Evolutionary conservation across 2,888 invertebrate species (phyloP), one percentile per base, ranked within the genome.

Genomic region (Sarcophaga caerulescens): DNA sequence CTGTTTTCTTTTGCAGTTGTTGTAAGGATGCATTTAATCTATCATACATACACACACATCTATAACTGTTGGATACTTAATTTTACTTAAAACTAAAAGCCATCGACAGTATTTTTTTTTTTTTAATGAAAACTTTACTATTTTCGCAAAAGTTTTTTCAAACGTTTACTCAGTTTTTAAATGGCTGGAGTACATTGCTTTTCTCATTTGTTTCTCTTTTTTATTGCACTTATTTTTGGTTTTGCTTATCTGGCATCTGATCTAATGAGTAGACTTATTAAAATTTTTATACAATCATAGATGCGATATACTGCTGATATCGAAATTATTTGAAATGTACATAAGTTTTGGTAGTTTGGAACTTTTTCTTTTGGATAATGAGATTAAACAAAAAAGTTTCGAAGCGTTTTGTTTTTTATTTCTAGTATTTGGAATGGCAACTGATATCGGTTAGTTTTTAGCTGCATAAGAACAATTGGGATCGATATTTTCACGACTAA

Each of bases 261-360:
- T 68, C 77, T 81, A 85, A 85, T 86, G 77, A 86, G 77, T 77
- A 86, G 83, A 80, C 85, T 86, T 83, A 81, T 86, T 83, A 83
- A 77, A 85, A 85, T 21, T 83, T 83, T 65, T 83, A 63, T 73
- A 79, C 35, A 35, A 35, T 35, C 35, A 0, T 1, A 35, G 6
- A 35, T 35, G 35, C 35, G 1, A 35, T 35, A 35, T 35, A 35
- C 35, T 35, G 35, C 35, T 35, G 6, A 6, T 35, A 35, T 35
- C 35, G 35, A 35, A 35, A 35, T 35, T 35, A 35, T 35, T 35
- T 35, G 35, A 35, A 35, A 35, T 35, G 35, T 25, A 23, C 3
- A 23, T 4, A 35, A 6, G 35, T 35, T 35, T 35, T 35, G 35
- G 6, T 35, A 6, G 35, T 0, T 25, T 23, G 4, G 35, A 6